phyloP scores from a whole-genome alignment of 2,888 invertebrate genomes.

The Amiota communis region DNA sequence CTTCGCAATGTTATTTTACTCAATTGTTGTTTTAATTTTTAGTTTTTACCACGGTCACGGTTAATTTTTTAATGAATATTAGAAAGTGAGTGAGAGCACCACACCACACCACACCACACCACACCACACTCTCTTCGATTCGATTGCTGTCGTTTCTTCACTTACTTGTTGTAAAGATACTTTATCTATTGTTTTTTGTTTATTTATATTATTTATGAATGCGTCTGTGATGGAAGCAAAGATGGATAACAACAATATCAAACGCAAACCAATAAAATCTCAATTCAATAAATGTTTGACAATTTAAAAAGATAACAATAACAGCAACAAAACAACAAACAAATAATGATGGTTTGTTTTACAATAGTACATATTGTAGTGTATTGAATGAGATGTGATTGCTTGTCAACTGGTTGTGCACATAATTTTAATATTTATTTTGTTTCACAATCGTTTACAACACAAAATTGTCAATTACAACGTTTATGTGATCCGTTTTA shows the following conservation, averaged over 20 bases:
- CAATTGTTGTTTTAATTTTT: conserved; percentile 5
- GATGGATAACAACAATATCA: background rate
- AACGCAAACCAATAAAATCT: background rate
- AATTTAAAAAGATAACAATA: too few relatives aligned
- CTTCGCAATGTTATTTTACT: background rate
- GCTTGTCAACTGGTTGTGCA: too few relatives aligned
- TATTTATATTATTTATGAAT: background rate
- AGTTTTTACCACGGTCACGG: conserved; percentile 31
- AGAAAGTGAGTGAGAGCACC: conserved; percentile 49
- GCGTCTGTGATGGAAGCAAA: background rate
- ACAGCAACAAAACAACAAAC: too few relatives aligned
- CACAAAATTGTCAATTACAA: too few relatives aligned
- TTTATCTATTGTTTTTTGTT: background rate
- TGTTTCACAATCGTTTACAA: too few relatives aligned
- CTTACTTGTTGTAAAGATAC: background rate
- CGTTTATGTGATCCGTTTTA: too few relatives aligned
- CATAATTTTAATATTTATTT: too few relatives aligned
- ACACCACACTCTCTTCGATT: background rate
- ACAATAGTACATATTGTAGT: too few relatives aligned
- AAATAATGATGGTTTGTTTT: too few relatives aligned
- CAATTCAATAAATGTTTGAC: background rate
- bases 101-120: too few relatives aligned
- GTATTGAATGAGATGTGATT: too few relatives aligned
- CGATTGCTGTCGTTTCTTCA: background rate
- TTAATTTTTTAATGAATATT: conserved; percentile 42